These are phyloP conservation scores for Falco berigora DNA, from an alignment of 2,797 vertebrate genomes.

Conservation along the genomic window DNA sequence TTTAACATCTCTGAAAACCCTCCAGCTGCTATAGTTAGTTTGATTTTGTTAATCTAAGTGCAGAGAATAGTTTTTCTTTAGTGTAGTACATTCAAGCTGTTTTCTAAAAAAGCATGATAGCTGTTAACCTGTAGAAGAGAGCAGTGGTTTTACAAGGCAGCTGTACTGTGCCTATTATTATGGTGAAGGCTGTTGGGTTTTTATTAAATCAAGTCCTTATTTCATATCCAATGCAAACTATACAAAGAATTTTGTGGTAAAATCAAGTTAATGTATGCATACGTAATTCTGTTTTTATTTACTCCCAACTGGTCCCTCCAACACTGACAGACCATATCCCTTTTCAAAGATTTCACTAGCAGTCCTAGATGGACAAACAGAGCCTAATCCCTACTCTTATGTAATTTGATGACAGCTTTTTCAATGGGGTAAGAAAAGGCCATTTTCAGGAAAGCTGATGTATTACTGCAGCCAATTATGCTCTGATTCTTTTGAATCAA, in stretches of 20 bases:
- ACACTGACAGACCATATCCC: neutral
- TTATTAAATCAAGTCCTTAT: neutral
- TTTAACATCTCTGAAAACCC: conserved; percentile 58
- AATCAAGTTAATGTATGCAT: conserved; percentile 12
- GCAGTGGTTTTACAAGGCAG: neutral
- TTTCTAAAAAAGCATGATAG: conserved; percentile 33
- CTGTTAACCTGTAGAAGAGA: conserved; percentile 30
- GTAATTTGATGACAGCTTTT: neutral
- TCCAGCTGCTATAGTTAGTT: conserved; percentile 57
- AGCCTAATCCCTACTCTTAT: neutral
- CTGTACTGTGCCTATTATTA: conserved; percentile 30
- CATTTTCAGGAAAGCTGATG: conserved; percentile 2
- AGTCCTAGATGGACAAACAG: neutral
- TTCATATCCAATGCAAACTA: conserved; percentile 35
- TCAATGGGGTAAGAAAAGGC: neutral
- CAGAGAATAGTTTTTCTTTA: conserved; percentile 32
- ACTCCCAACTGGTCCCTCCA: neutral
- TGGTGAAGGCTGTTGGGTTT: conserved; percentile 33
- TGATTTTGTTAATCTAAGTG: conserved; percentile 50
- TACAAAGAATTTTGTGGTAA: neutral
- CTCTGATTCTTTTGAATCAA: neutral
- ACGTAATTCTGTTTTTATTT: conserved; percentile 9
- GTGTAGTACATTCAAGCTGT: conserved; percentile 39
- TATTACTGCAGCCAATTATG: neutral
- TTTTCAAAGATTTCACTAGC: neutral